Base-by-base conservation (phyloP, 2,113 vertebrate genomes). In the Stictonetta naevosa region DNA sequence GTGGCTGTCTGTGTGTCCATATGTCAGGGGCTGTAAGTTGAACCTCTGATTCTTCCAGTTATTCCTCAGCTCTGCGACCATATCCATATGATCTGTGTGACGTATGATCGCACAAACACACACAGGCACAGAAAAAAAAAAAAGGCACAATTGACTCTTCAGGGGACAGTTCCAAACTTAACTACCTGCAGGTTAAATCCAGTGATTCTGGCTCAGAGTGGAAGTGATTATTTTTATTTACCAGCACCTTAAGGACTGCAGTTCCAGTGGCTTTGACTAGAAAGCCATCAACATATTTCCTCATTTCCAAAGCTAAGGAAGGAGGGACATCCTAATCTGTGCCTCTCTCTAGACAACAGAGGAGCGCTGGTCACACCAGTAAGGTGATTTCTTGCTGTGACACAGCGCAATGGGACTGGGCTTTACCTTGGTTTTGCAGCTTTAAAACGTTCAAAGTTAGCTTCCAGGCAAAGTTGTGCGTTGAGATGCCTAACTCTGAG, bases 11-110 rank as follows among this genome's bases (percentile, higher is more conserved):
- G 6, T 3, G 4, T 8, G 20, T 18, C n/a, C 50, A 1, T 5
- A 2, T 3, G 4, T 15, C 13, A 9, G 10, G 5, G 17, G 8
- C n/a, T 20, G 8, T 8, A 2, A 33, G 23, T 23, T 12, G 44
- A 89, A 29, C 14, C 18, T 22, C 53, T 10, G 18, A 28, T 21
- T 29, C 33, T 36, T 33, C 36, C 40, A 29, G 38, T 0, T 6
- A 33, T 34, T 71, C 29, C 62, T 31, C 18, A 46, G 21, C 78
- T 48, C 11, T 4, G 0, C 18, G 59, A 6, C 48, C 58, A 4
- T 12, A 7, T 19, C 77, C 66, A 14, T 8, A 1, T 5, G 19
- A 7, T 11, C 2, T 5, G 34, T 63, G 58, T 28, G 25, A 10
- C n/a, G 1, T 2, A 2, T 3, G 12, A 13, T 28, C 33, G 11